These are phyloP conservation scores for Phaedon cochleariae DNA, from an alignment of 2,888 invertebrate genomes.

Conservation along the genomic window DNA sequence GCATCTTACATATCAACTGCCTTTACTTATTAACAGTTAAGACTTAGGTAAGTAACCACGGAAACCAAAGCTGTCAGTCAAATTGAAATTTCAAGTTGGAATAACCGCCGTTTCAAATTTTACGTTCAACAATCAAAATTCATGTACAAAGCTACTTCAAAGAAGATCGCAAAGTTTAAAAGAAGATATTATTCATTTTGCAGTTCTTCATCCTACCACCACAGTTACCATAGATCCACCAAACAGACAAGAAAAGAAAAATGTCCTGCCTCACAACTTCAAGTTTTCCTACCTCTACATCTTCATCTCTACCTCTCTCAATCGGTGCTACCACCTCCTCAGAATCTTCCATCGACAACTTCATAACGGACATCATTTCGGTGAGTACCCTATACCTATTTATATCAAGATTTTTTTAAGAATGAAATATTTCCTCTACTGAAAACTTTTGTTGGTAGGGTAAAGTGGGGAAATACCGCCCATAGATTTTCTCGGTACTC, in stretches of 20 bases:
- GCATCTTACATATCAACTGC: too few species aligned
- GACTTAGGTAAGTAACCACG: background rate
- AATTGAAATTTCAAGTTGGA: slow-evolving; percentile 22
- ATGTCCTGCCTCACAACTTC: slow-evolving; percentile 38
- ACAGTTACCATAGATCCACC: slow-evolving; percentile 26
- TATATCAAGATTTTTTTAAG: too few species aligned
- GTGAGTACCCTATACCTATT: slow-evolving; percentile 32
- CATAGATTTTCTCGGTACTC: too few species aligned
- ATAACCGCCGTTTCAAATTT: background rate
- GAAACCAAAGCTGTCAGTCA: slow-evolving; percentile 9
- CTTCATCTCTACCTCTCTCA: slow-evolving; percentile 26
- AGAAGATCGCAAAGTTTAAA: background rate
- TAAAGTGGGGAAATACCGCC: too few species aligned
- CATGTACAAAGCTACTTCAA: slow-evolving; percentile 12
- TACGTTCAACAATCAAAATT: slow-evolving; percentile 11
- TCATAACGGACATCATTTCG: slow-evolving; percentile 36
- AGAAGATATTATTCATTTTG: slow-evolving; percentile 16
- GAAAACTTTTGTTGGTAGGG: too few species aligned
- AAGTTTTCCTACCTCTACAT: slow-evolving; percentile 27
- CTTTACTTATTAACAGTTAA: too few species aligned
- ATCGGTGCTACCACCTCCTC: slow-evolving; percentile 28
- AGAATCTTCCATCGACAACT: slow-evolving; percentile 34
- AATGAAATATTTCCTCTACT: too few species aligned
- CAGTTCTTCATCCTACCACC: slow-evolving; percentile 30
- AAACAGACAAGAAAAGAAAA: slow-evolving; percentile 11